Percentiles rank a stretch among this genome's conserved stretches.
Conservation (phyloP, 1,140 invertebrate genomes). For the Drosophila equinoxialis region DNA sequence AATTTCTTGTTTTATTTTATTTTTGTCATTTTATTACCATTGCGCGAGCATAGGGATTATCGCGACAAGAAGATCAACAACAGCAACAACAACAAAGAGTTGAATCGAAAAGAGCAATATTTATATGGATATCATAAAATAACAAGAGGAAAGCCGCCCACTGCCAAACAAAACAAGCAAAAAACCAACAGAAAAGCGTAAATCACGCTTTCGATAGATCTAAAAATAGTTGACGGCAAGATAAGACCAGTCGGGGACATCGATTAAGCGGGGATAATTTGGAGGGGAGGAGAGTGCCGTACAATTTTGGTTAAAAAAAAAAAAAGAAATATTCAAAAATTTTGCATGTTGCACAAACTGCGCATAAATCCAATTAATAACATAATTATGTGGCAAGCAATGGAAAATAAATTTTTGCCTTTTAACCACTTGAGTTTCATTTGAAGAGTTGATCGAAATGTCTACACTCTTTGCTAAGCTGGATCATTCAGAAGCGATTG, state of each 20-base stretch:
- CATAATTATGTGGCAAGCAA: conserved; percentile 69
- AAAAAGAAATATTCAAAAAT: background rate
- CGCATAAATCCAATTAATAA: conserved; percentile 79
- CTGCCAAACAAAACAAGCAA: conserved; percentile 37
- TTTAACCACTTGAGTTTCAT: conserved; percentile 55
- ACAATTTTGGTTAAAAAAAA: conserved; percentile 15
- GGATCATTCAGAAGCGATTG: too few relatives aligned
- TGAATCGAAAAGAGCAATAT: conserved; percentile 51
- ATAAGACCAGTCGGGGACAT: conserved; percentile 53
- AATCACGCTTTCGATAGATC: conserved; percentile 79
- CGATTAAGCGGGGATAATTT: background rate
- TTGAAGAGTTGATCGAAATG: conserved; percentile 30
- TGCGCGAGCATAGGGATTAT: conserved; percentile 74
- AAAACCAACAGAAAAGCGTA: conserved; percentile 62
- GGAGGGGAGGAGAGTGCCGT: background rate
- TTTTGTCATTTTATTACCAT: conserved; percentile 70
- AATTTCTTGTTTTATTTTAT: conserved; percentile 50
- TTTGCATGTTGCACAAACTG: conserved; percentile 65
- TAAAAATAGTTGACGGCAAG: conserved; percentile 63
- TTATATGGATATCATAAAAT: conserved; percentile 62
- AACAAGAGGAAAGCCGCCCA: conserved; percentile 59
- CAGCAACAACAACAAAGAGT: conserved; percentile 32
- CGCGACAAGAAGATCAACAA: conserved; percentile 78
- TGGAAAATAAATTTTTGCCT: conserved; percentile 33
- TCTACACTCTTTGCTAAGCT: background rate